Percentiles rank a stretch among this genome's conserved stretches.
Conservation (phyloP, 2,113 vertebrate genomes). For the Tachysurus vachellii region DNA sequence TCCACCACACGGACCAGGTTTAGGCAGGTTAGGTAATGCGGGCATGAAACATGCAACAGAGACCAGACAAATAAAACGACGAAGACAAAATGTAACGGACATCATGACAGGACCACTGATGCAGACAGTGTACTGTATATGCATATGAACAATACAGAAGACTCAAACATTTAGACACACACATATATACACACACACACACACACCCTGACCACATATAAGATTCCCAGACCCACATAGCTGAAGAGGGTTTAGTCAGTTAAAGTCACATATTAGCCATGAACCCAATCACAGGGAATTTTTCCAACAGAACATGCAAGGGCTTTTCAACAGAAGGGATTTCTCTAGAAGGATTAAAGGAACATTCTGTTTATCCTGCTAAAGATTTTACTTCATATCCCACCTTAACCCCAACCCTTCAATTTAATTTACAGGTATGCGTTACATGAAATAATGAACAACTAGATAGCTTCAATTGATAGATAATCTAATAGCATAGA, state of each 20-base stretch:
- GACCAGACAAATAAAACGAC: neutral
- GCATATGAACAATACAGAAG: conserved; percentile 27
- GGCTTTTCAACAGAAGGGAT: conserved; percentile 25
- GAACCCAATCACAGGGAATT: conserved; percentile 19
- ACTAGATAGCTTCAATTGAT: too few relatives aligned
- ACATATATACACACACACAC: conserved; percentile 34
- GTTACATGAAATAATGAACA: neutral
- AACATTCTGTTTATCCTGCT: conserved; percentile 36
- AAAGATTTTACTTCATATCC: neutral
- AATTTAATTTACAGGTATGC: neutral
- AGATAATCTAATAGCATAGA: neutral
- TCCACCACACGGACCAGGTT: conserved; percentile 19
- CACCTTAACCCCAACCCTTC: neutral
- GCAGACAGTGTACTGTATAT: conserved; percentile 27
- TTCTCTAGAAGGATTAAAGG: conserved; percentile 64
- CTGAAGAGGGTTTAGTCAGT: conserved; percentile 38
- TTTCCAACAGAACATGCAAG: conserved; percentile 61
- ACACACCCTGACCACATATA: conserved; percentile 32
- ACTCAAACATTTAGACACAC: neutral
- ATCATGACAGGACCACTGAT: neutral
- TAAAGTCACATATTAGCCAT: conserved; percentile 22
- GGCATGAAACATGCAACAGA: neutral
- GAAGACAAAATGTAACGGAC: neutral
- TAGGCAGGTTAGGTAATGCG: conserved; percentile 5
- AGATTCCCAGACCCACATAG: conserved; percentile 21